Evolutionary conservation across 2,888 invertebrate species (phyloP), one percentile per base, ranked within the genome.

Genomic region (Myopa testacea): DNA sequence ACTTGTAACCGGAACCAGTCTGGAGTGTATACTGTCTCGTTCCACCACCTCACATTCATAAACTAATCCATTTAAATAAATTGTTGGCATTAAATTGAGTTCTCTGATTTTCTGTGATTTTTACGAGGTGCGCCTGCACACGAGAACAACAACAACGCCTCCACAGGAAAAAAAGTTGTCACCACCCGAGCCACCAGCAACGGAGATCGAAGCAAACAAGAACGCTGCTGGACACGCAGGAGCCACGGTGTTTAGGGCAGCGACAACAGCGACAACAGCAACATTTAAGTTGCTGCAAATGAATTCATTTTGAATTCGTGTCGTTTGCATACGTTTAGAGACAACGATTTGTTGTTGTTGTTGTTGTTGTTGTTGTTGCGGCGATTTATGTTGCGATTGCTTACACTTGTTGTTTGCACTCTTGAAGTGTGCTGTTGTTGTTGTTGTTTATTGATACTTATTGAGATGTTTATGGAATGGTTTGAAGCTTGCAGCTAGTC

Each of bases 191-290:
- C 1, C 16, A 58, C 16, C n/a, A 58, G 16, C 14, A 58, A 58
- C 6, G 4, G 3, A 52, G 52, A 52, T 8, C 52, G 52, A 52
- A 14, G 10, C 6, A 58, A 62, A 62, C 6, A 26, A 62, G 10
- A 19, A 62, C 26, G 14, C 62, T 26, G 34, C 26, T 62, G 62
- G 26, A 4, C 26, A 65, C 16, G 34, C 65, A 65, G 12, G 34
- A 65, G 65, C 14, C 4, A 12, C 12, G 12, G 26, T 26, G 34
- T 63, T 5, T 26, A 63, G 8, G 16, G 26, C 50, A 69, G 12
- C 69, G 38, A 52, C 69, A 40, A 74, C 50, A 69, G 12, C 69
- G 38, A 52, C 69, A 40, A 74, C 73, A 74, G 68, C 78, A 74
- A 71, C 74, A 78, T 62, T 62, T 8, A n/a, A 60, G 26, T 63